Evolutionary conservation across 2,888 invertebrate species (phyloP), one percentile per base, ranked within the genome.

Genomic region (Trissolcus brochymenae): DNA sequence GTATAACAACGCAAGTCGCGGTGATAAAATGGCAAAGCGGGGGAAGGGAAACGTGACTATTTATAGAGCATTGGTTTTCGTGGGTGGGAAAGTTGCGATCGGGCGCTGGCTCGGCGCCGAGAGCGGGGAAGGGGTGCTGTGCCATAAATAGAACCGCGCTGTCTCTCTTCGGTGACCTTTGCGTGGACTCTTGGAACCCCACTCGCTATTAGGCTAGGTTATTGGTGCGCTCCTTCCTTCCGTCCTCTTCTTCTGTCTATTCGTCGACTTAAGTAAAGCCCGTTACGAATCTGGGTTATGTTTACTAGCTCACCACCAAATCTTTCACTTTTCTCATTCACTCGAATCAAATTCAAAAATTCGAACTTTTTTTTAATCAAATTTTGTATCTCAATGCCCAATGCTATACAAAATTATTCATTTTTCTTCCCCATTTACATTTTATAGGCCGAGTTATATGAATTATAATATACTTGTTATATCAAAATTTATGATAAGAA

Each of bases 91-190:
- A 65, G 59, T 60, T 60, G 53, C 57, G 70, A 74, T 70, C 55
- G 65, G 80, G 81, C 60, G 73, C 35, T 55, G 72, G 49, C 53
- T 53, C 54, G 70, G 74, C 53, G 77, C 78, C 78, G 64, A 70
- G 79, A 55, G 78, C 57, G 66, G 59, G 55, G 78, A 54, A 64
- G 59, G 46, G 46, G 16, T 73, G 78, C 67, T 74, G 74, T 21
- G 72, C 83, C 86, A 86, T 83, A 84, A 86, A 87, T 87, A 87
- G 83, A 83, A 81, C 81, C 80, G 76, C 72, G 62, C 80, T 79
- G 74, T 79, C 80, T 79, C 79, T 76, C 73, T 81, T 78, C 81
- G 82, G 79, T 84, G 85, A 87, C 85, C 86, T 87, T 86, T 85
- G 79, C 81, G 81, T 79, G 77, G 79, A 78, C 71, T 79, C 67